Conservation (phyloP, 1,140 invertebrate genomes). For the Drosophila pachea region DNA sequence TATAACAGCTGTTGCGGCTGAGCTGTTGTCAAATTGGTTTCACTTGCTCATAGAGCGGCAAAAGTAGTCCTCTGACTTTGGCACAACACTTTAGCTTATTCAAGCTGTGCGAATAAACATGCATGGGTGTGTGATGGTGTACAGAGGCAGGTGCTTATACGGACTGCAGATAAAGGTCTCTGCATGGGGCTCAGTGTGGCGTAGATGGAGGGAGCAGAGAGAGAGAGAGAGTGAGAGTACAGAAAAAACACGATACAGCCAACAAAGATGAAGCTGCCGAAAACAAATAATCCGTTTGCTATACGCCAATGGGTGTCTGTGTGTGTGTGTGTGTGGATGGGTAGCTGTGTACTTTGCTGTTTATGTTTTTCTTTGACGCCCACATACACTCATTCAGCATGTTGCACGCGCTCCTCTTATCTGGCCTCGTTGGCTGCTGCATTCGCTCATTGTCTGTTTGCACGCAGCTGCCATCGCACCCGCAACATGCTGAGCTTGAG, state of each 20-base stretch:
- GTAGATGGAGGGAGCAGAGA: neutral
- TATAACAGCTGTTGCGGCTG: slow-evolving; percentile 15
- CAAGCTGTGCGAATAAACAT: slow-evolving; percentile 8
- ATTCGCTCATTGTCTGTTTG: slow-evolving; percentile 49
- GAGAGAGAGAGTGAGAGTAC: slow-evolving; percentile 12
- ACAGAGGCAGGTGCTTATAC: slow-evolving; percentile 29
- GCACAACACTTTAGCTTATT: slow-evolving; percentile 37
- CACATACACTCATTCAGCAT: slow-evolving; percentile 11
- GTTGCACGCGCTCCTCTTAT: slow-evolving; percentile 50
- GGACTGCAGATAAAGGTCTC: slow-evolving; percentile 48
- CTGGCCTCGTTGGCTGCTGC: slow-evolving; percentile 48
- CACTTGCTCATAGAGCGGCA: slow-evolving; percentile 7
- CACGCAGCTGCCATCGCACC: slow-evolving; percentile 52
- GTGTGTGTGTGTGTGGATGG: neutral
- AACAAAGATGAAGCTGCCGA: slow-evolving; percentile 70
- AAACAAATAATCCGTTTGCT: slow-evolving; percentile 70
- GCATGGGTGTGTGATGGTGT: slow-evolving; percentile 1
- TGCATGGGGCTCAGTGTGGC: neutral
- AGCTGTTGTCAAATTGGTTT: slow-evolving; percentile 38
- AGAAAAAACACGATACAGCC: slow-evolving; percentile 30
- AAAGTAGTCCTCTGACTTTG: slow-evolving; percentile 12
- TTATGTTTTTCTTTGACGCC: slow-evolving; percentile 54
- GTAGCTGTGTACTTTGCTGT: slow-evolving; percentile 25
- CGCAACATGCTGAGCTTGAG: slow-evolving; percentile 72
- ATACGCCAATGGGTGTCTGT: slow-evolving; percentile 26